A percentile compares a stretch with the other conserved stretches of the same genome.
These are phyloP conservation scores for Aphaenogaster floridana DNA, from an alignment of 1,140 invertebrate genomes.

Conservation along the genomic window DNA sequence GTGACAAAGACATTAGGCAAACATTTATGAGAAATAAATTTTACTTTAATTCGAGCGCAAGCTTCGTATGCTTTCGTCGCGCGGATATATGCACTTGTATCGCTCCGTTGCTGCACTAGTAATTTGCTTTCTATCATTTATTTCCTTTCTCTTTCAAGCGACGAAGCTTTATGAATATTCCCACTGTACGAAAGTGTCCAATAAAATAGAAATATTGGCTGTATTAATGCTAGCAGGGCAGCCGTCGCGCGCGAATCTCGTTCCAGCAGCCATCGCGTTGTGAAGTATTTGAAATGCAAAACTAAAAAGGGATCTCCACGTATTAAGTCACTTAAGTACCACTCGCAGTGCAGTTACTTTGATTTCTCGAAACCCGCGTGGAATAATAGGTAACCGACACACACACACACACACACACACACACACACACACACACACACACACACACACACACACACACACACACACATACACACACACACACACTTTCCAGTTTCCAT, in stretches of 20 bases:
- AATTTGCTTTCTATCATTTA: constrained; percentile 39
- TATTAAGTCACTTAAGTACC: constrained; percentile 39
- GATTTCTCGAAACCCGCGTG: constrained; percentile 19
- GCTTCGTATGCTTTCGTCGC: background rate
- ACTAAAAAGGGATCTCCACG: constrained; percentile 28
- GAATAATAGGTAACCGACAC: constrained; percentile 22
- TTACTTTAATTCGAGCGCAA: constrained; percentile 5
- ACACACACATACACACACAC: too few relatives aligned
- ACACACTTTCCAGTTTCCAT: background rate
- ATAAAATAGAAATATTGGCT: constrained; percentile 50
- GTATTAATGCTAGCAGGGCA: background rate
- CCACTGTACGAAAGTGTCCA: constrained; percentile 10
- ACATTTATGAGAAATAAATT: constrained; percentile 30
- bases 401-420: too few relatives aligned
- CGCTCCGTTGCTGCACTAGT: background rate
- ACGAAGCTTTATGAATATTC: constrained; percentile 54
- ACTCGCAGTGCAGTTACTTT: constrained; percentile 40
- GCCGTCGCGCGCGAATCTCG: background rate
- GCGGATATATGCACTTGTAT: background rate
- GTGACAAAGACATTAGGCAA: background rate
- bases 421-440: too few relatives aligned
- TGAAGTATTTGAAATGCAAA: constrained; percentile 20
- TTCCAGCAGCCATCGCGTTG: background rate
- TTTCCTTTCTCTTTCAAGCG: constrained; percentile 21
- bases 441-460: too few relatives aligned